Percentiles rank a stretch among this genome's conserved stretches.
Evolutionary conservation across 2,888 invertebrate species (phyloP).

Genomic region (Archips crataeganus): DNA sequence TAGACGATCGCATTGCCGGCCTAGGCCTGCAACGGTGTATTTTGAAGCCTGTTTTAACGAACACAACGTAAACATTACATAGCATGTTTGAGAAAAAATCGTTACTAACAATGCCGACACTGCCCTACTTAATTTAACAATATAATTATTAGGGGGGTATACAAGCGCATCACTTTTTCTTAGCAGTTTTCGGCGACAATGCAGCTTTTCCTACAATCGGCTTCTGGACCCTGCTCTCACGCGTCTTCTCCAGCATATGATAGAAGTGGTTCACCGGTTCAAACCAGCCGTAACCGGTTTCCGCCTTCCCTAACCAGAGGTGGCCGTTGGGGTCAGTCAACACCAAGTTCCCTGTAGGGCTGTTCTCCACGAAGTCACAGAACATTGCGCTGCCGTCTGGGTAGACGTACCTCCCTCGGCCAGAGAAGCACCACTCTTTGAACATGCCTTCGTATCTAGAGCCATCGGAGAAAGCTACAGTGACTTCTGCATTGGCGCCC

Average conservation of each 20-base stretch:
- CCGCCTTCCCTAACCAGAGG: conserved; percentile 81
- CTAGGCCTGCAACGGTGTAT: too few relatives aligned
- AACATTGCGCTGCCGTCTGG: conserved; percentile 78
- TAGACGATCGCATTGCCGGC: too few relatives aligned
- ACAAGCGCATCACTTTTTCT: neutral
- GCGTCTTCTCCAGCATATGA: conserved; percentile 62
- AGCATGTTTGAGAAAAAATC: too few relatives aligned
- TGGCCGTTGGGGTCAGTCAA: conserved; percentile 83
- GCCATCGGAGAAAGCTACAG: conserved; percentile 75
- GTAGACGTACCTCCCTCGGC: conserved; percentile 80
- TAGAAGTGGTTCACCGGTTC: conserved; percentile 77
- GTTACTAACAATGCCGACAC: too few relatives aligned
- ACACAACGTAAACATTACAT: too few relatives aligned
- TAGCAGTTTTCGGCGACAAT: neutral
- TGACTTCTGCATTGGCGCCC: conserved; percentile 61
- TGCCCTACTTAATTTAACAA: neutral
- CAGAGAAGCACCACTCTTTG: conserved; percentile 78
- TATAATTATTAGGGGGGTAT: neutral
- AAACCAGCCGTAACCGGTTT: conserved; percentile 71
- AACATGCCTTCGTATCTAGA: conserved; percentile 80
- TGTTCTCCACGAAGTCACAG: conserved; percentile 81
- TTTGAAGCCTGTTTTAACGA: too few relatives aligned
- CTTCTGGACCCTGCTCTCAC: conserved; percentile 46
- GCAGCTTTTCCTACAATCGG: neutral
- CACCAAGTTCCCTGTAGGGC: conserved; percentile 65